phyloP scores from a whole-genome alignment of 1,140 invertebrate genomes.

The Dryas iulia region DNA sequence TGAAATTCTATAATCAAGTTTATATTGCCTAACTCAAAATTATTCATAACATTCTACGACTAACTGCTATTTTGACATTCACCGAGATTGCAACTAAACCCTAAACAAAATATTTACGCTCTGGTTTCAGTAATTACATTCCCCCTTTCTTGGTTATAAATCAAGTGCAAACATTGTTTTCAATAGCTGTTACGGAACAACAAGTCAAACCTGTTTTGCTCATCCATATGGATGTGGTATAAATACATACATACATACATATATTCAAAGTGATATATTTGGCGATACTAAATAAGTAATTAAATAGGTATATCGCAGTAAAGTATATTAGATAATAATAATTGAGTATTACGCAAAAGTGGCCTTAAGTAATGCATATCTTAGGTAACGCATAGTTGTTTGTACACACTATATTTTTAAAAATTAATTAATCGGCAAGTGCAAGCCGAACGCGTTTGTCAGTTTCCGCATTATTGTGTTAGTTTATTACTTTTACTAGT shows the following conservation, averaged over 20 bases:
- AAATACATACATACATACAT: no score
- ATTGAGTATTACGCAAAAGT: not conserved
- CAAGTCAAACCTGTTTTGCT: no score
- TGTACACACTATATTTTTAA: not conserved
- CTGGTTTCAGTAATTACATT: not conserved
- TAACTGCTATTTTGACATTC: no score
- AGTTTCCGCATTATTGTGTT: not conserved
- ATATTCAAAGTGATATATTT: no score
- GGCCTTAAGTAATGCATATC: not conserved
- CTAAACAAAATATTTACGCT: not conserved
- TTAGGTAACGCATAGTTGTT: not conserved
- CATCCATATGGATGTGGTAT: not conserved
- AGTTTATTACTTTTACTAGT: not conserved
- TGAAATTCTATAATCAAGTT: no score
- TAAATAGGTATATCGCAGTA: no score
- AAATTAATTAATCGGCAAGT: not conserved
- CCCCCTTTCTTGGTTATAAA: not conserved
- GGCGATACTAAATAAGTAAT: no score
- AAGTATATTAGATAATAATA: not conserved
- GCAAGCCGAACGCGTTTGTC: not conserved
- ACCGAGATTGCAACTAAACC: no score
- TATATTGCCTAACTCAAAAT: no score
- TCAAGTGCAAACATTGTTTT: conserved; percentile 13
- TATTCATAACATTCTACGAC: no score
- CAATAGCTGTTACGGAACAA: conserved; percentile 2